Evolutionary conservation across 2,888 invertebrate species (phyloP), one percentile per base, ranked within the genome.

Genomic region (Drosophila tanythrix): DNA sequence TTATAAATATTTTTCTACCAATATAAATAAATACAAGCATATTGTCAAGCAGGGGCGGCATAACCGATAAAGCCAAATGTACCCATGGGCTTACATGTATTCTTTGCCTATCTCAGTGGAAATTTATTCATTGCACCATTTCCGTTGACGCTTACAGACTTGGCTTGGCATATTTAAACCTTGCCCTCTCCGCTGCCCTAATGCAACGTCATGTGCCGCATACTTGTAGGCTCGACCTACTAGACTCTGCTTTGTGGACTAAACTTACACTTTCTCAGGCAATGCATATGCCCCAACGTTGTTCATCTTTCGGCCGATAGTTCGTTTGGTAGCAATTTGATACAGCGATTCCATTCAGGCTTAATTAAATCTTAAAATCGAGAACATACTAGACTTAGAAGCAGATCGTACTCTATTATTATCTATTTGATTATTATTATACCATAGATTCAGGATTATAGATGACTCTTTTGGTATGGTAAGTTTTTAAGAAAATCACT

Each of bases 51-150:
- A 33, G 38, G 43, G 27, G 29, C 40, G 27, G 21, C 48, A 29
- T 18, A 38, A 40, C 8, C 58, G 15, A 27, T 13, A 18, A 5
- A 6, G 2, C 46, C 18, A 10, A 51, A 46, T 46, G 13, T 46
- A 35, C 56, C 36, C 21, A 18, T 43, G 43, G 50, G n/a, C 18
- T 38, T 40, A 36, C 21, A 51, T 38, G 21, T 46, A 57, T 76
- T 70, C 60, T 36, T 38, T 64, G 57, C 4, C 55, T 66, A 46
- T 60, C 57, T 56, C 61, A 53, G 43, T 53, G 60, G 10, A 74
- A 70, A 74, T 81, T 77, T 81, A 81, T 77, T 70, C 68, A 70
- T 55, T 70, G 77, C 74, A 60, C 67, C 70, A 67, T 68, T 75
- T 79, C 52, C 65, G 60, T 56, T 50, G 60, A 74, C 65, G 60